These are phyloP conservation scores for Trichoplusia ni DNA, from an alignment of 1,140 invertebrate species.

Conservation along the genomic window DNA sequence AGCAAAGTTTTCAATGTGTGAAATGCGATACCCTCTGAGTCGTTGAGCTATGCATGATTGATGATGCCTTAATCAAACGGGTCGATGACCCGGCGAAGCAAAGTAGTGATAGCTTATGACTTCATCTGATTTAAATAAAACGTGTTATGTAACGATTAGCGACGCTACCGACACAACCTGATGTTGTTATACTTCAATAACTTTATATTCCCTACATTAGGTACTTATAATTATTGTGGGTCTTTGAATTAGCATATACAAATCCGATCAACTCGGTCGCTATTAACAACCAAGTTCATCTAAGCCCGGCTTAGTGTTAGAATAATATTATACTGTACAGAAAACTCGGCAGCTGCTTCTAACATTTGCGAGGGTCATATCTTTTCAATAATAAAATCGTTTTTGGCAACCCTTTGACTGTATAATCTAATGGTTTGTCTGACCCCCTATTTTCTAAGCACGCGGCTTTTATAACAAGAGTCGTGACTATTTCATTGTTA, in stretches of 20 bases:
- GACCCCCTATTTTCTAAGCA: slow-evolving; percentile 60
- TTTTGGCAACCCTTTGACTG: slow-evolving; percentile 75
- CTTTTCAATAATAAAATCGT: slow-evolving; percentile 64
- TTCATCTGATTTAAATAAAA: slow-evolving; percentile 68
- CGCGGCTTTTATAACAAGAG: slow-evolving; percentile 37
- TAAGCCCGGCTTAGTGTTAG: slow-evolving; percentile 53
- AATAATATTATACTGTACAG: slow-evolving; percentile 65
- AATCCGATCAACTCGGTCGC: slow-evolving; percentile 44
- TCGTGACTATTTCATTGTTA: slow-evolving; percentile 49
- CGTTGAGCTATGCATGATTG: slow-evolving; percentile 70
- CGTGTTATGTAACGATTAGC: slow-evolving; percentile 51
- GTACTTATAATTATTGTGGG: slow-evolving; percentile 33
- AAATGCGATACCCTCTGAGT: slow-evolving; percentile 69
- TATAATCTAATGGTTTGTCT: slow-evolving; percentile 66
- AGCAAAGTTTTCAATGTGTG: slow-evolving; percentile 58
- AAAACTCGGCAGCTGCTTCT: slow-evolving; percentile 58
- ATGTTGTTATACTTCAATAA: background rate
- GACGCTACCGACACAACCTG: slow-evolving; percentile 12
- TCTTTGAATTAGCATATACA: slow-evolving; percentile 45
- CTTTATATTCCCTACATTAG: background rate
- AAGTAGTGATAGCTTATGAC: slow-evolving; percentile 62
- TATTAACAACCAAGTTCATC: slow-evolving; percentile 34
- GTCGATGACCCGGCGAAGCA: slow-evolving; percentile 59
- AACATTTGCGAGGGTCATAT: slow-evolving; percentile 56
- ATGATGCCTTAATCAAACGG: slow-evolving; percentile 78